Evolutionary conservation across 1,140 invertebrate genomes (phyloP), one percentile per base, ranked within the genome.

Genomic region (Reticulitermes speratus): DNA sequence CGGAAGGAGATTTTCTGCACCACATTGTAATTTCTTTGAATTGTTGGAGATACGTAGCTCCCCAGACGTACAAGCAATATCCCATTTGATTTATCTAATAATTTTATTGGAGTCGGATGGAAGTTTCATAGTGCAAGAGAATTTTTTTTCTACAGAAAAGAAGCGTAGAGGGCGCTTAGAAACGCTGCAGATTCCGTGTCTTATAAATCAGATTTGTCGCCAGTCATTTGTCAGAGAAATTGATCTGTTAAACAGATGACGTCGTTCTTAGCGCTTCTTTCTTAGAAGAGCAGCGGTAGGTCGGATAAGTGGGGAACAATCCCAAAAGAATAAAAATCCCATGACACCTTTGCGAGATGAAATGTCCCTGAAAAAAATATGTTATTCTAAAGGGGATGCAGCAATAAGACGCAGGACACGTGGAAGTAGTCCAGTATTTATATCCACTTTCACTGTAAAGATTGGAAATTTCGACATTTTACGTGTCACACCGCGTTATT

Each of bases 151-250:
- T 30, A 0, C 1, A 30, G 65, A 75, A 75, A 14, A n/a, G 8
- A n/a, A 75, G 14, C 19, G 19, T 55, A 75, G n/a, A 75, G 16
- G 16, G 7, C 25, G n/a, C 25, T 75, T 75, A 75, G 7, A 25
- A 0, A 30, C 8, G 65, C 65, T 30, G 7, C 8, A 75, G 65
- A 75, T 75, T 75, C 65, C 25, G 65, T 75, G n/a, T 75, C 65
- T 0, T n/a, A 75, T 75, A 75, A 75, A 75, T 75, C 65, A 75
- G 65, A 14, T 75, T 75, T 75, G 25, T 75, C 65, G n/a, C 65
- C n/a, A 75, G 65, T 75, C 65, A 75, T 75, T 75, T 75, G 65
- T 75, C 65, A 75, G 65, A 75, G 65, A 75, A 75, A 75, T 75
- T 75, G 65, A 75, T 75, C 65, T 75, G 65, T 75, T 30, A 75